Base-by-base conservation (phyloP, 2,797 vertebrate genomes). In the Euthynnus affinis region DNA sequence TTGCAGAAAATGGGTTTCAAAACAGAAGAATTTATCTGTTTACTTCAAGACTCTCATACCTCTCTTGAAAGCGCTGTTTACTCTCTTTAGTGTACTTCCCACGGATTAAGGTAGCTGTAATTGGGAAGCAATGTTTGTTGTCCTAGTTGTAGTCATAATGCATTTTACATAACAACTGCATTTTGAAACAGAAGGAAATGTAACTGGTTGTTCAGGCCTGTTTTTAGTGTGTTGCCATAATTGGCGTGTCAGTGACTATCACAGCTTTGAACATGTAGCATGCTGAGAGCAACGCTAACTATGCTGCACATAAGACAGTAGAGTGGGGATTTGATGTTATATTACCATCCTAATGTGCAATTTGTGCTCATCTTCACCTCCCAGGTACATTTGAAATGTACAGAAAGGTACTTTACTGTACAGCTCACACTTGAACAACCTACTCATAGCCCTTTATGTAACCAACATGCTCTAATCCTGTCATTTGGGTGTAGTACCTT, bases 391-490 rank as follows among this genome's bases (percentile, higher is more conserved):
- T 70, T 75, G 53, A 77, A 78, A 86, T 74, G 55, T 63, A 60
- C 78, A 80, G 64, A 71, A 76, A 74, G 29, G 52, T 86, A 79
- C 71, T 88, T 80, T 84, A 61, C 64, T 60, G 61, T 65, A 58
- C 60, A 37, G 67, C 62, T 87, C 71, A 66, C 78, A 64, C 63
- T 89, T 76, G n/a, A 88, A 74, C 74, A 90, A 82, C 71, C 76
- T 74, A 87, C 83, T 79, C 70, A 70, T 46, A 55, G 58, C 67
- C 46, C 60, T 88, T 92, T 89, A 87, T 84, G 73, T 90, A 89
- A 92, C 87, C 60, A 72, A 40, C 68, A 52, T 34, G 71, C 77
- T 82, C 62, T 32, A 84, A 86, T 80, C 48, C 76, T 75, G 62
- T 88, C 73, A 67, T 78, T 83, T 32, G 14, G 56, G 58, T 82